Conservation (phyloP, 1,140 invertebrate species). For the Charaxes varanes region DNA sequence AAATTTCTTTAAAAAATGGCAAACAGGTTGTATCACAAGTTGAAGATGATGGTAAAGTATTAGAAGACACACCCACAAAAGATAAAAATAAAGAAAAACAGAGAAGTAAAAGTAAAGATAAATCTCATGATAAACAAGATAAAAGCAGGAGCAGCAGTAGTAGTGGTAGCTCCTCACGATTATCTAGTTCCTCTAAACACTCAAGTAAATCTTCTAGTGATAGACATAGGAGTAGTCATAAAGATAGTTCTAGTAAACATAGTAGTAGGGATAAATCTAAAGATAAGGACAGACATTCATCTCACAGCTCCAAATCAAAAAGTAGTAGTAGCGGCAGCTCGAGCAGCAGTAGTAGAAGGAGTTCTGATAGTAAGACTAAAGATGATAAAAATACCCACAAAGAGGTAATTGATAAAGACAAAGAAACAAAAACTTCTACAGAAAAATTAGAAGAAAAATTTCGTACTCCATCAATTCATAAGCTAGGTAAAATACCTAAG, state of each 20-base stretch:
- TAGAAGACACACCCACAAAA: conserved; percentile 48
- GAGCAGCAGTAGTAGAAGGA: conserved; percentile 44
- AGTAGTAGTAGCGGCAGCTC: conserved; percentile 42
- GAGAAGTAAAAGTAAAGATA: conserved; percentile 60
- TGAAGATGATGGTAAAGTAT: conserved; percentile 59
- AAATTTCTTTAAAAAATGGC: conserved; percentile 83
- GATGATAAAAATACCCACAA: conserved; percentile 30
- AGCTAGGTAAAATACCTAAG: conserved; percentile 86
- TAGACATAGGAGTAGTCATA: conserved; percentile 60
- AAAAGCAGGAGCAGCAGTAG: conserved; percentile 61
- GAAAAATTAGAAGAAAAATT: conserved; percentile 74
- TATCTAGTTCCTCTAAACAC: conserved; percentile 72
- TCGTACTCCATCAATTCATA: conserved; percentile 78
- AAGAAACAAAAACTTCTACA: conserved; percentile 15
- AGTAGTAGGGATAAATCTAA: conserved; percentile 59
- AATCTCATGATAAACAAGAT: conserved; percentile 34
- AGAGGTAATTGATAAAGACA: conserved; percentile 29
- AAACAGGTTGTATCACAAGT: conserved; percentile 83
- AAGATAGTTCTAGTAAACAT: conserved; percentile 58
- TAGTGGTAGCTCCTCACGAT: conserved; percentile 68
- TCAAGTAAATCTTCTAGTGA: conserved; percentile 73
- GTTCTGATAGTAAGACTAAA: conserved; percentile 39
- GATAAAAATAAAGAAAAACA: conserved; percentile 57
- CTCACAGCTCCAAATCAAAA: conserved; percentile 58
- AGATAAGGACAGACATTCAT: conserved; percentile 65